Evolutionary conservation across 92 coral and sea anemone genomes (phyloP).

Genomic region (Umimayanthus kanabou): DNA sequence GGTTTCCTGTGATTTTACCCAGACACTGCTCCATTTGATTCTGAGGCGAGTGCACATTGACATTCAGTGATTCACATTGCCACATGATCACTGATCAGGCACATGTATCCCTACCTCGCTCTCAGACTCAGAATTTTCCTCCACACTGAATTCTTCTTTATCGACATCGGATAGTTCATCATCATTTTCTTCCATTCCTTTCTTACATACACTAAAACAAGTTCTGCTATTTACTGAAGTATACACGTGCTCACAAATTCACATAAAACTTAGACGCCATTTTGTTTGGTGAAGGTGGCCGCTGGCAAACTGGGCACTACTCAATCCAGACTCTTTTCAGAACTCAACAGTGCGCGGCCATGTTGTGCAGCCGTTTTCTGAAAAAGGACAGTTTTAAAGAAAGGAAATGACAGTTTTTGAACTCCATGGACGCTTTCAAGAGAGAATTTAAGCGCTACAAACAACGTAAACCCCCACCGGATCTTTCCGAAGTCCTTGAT

Average conservation of each 20-base stretch:
- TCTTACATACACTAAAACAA: neutral
- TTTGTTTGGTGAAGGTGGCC: neutral
- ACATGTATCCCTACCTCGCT: neutral
- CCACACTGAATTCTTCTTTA: slow-evolving; percentile 1
- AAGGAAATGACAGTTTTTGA: no score
- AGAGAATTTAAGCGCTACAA: slow-evolving; percentile 30
- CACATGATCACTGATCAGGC: no score
- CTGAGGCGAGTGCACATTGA: no score
- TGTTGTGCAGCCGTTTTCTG: neutral
- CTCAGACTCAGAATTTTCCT: neutral
- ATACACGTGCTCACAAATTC: neutral
- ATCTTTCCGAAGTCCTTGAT: slow-evolving; percentile 40
- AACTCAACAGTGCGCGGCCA: neutral
- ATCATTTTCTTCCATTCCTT: neutral
- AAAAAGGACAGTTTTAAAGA: no score
- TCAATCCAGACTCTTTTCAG: neutral
- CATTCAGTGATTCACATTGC: no score
- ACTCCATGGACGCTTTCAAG: neutral
- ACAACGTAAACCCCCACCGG: slow-evolving; percentile 48
- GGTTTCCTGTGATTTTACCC: no score
- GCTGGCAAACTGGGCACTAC: neutral
- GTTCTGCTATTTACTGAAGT: neutral
- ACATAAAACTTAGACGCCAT: neutral
- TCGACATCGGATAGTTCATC: neutral
- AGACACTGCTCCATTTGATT: no score